phyloP scores from a whole-genome alignment of 1,140 invertebrate species.

The Pseudobourletiella spinata region DNA sequence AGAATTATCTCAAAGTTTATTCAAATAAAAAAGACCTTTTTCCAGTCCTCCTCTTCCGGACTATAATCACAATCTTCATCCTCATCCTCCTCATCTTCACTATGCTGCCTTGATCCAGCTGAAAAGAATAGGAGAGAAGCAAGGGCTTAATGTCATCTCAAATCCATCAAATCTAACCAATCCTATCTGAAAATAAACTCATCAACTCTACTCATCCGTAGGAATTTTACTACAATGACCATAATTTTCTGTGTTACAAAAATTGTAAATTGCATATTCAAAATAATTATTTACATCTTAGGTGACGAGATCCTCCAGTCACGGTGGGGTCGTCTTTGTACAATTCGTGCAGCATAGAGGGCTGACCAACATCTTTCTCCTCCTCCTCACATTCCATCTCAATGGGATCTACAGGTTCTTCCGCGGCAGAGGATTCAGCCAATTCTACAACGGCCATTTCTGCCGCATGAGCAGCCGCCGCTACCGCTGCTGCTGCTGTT shows the following conservation, averaged over 20 bases:
- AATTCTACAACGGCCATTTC: slow-evolving; percentile 22
- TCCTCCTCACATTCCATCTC: slow-evolving; percentile 9
- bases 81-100: slow-evolving; percentile 51
- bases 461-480: slow-evolving; percentile 26
- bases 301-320: slow-evolving; percentile 27
- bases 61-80: slow-evolving; percentile 41
- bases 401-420: neutral
- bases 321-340: slow-evolving; percentile 37
- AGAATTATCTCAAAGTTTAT: too few relatives aligned
- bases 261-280: too few relatives aligned
- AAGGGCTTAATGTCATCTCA: too few relatives aligned
- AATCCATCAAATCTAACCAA: too few relatives aligned
- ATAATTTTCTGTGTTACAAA: too few relatives aligned
- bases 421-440: neutral
- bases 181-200: too few relatives aligned
- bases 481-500: neutral
- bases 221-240: too few relatives aligned
- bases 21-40: too few relatives aligned
- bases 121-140: slow-evolving; percentile 40
- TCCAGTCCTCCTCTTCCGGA: slow-evolving; percentile 44
- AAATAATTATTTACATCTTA: slow-evolving; percentile 16
- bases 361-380: neutral
- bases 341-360: slow-evolving; percentile 40
- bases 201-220: too few relatives aligned
- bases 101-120: slow-evolving; percentile 53